Percentiles rank a stretch among this genome's conserved stretches.
These are phyloP conservation scores for Cataglyphis altisquamis DNA, from an alignment of 2,888 invertebrate genomes.

Conservation along the genomic window DNA sequence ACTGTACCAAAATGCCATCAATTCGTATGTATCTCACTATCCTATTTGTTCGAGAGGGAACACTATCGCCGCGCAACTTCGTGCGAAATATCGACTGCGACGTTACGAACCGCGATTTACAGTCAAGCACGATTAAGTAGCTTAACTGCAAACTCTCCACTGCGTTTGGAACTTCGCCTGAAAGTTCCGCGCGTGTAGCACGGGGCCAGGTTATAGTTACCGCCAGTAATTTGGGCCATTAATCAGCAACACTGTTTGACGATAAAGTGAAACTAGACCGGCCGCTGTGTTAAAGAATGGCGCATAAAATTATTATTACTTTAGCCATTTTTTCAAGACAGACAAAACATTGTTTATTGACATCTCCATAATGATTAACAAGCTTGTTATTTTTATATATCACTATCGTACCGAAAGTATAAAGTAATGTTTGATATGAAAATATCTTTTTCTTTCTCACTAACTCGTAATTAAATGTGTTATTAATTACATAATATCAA, in stretches of 20 bases:
- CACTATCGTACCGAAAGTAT: neutral
- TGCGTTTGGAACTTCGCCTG: constrained; percentile 63
- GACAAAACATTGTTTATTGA: neutral
- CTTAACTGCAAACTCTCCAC: constrained; percentile 65
- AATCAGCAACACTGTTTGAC: constrained; percentile 66
- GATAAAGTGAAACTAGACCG: constrained; percentile 42
- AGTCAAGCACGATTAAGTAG: constrained; percentile 74
- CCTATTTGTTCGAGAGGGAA: neutral
- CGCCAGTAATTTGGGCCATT: constrained; percentile 60
- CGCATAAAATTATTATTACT: constrained; percentile 43
- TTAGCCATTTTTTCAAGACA: neutral
- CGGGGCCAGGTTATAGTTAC: constrained; percentile 46
- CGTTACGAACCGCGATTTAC: constrained; percentile 70
- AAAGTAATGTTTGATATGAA: neutral
- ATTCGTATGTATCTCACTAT: neutral
- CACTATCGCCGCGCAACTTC: constrained; percentile 47
- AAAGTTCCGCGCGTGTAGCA: constrained; percentile 59
- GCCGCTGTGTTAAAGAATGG: neutral
- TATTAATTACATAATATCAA: neutral
- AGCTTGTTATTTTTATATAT: neutral
- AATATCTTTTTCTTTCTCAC: too few species aligned
- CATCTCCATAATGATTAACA: neutral
- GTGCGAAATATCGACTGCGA: constrained; percentile 69
- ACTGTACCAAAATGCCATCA: neutral
- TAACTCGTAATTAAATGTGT: neutral